Evolutionary conservation across 2,888 invertebrate genomes (phyloP), one percentile per base, ranked within the genome.

Genomic region (Zeuzera pyrina): DNA sequence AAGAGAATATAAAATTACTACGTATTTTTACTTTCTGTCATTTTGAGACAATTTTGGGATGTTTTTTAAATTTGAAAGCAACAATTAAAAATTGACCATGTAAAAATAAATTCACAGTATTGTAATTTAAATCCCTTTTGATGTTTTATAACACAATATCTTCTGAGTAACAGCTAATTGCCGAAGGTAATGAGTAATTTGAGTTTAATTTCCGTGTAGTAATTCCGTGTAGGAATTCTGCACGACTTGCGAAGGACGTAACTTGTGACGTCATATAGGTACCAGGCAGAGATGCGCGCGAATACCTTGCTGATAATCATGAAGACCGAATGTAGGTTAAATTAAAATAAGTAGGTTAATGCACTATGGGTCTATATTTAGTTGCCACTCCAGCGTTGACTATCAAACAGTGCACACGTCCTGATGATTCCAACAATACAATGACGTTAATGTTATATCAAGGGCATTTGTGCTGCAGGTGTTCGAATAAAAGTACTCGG

Each of bases 301-400:
- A 59, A 60, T 62, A 55, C 68, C 55, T 51, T 57, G 57, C 63
- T 66, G 72, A 67, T 70, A 70, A 61, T 71, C 69, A 70, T n/a
- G n/a, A 69, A 70, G 60, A 67, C 52, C 54, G n/a, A 57, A 81
- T 73, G 74, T 84, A 76, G 81, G 83, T 81, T 78, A 79, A 62
- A 66, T 60, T 66, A 74, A 83, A n/a, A n/a, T n/a, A n/a, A 83
- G 62, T 84, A 69, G 84, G 84, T 84, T 83, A 84, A 74, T 83
- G 83, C 81, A 83, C 79, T 74, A 59, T 52, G 45, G 49, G 52
- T 56, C 54, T 66, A 63, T 58, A 67, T 64, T 71, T 62, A 66
- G 58, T 50, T 47, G 46, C 47, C 69, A 79, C 74, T 78, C 60
- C 52, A 57, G 53, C 42, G 50, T 46, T 40, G 49, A 49, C 56